Base-by-base conservation (phyloP, 2,113 vertebrate genomes). In the Glaucomys volans region DNA sequence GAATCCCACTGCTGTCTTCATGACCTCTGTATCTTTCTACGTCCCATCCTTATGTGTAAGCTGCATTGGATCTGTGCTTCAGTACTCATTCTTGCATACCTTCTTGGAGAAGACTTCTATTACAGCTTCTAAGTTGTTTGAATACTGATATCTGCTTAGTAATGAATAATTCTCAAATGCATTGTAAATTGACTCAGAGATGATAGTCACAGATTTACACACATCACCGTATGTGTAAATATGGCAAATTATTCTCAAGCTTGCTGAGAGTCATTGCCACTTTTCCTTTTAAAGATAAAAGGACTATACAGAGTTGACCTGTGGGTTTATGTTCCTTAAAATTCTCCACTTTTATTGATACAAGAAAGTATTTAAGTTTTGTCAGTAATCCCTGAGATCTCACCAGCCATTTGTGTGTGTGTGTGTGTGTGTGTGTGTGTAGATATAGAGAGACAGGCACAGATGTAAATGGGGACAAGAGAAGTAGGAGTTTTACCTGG, bases 401-500 rank as follows among this genome's bases (percentile, higher is more conserved):
- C 26, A 54, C 5, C 69, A 79, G 8, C 0, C 22, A 62, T 30
- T 84, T 4, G 0, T 0, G 2, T 64, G 4, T 47, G 14, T 10
- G 0, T 85, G 6, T 76, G 59, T 52, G 9, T 24, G 69, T 76
- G 35, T 30, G 47, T 30, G 13, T 66, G 8, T 71, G 37, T 42
- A n/a, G 30, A 11, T 37, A 72, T 12, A 69, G 22, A 47, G 1
- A 35, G 32, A 12, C 0, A 47, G 67, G 11, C 24, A 84, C 16
- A 87, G 8, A 71, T 37, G 18, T 42, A 47, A 44, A 80, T 89
- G 37, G 3, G 4, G 22, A 90, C 35, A 95, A 82, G 14, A 84
- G 28, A 96, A 83, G 32, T 28, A 92, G 47, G 86, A 37, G 42
- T 64, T 79, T 81, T 91, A 97, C 26, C 82, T 94, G 57, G 59